These are phyloP conservation scores for Austrofundulus limnaeus DNA, from an alignment of 2,113 vertebrate genomes.

Conservation along the genomic window DNA sequence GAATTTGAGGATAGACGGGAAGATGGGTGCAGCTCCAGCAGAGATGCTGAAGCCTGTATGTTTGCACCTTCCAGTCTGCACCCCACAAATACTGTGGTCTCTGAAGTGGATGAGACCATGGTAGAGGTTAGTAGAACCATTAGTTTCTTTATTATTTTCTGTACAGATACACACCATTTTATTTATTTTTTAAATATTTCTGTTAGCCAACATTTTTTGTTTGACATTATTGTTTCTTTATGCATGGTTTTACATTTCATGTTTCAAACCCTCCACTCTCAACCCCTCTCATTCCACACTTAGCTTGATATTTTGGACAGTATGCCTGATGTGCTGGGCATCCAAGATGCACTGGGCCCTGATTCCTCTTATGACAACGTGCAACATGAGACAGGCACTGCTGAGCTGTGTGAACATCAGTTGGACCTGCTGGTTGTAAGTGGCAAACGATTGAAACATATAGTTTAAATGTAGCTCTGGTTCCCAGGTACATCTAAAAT, in stretches of 20 bases:
- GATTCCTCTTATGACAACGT: constrained; percentile 59
- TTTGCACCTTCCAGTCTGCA: constrained; percentile 88
- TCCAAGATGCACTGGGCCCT: constrained; percentile 71
- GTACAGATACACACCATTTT: neutral
- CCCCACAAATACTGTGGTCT: constrained; percentile 76
- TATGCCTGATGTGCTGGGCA: constrained; percentile 77
- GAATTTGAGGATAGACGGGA: constrained; percentile 21
- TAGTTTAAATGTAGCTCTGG: neutral
- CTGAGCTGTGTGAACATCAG: constrained; percentile 74
- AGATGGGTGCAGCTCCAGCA: constrained; percentile 68
- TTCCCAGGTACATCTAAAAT: constrained; percentile 2
- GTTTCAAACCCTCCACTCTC: constrained; percentile 32
- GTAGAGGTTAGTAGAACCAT: constrained; percentile 83
- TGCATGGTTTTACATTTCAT: constrained; percentile 57
- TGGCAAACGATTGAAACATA: constrained; percentile 34
- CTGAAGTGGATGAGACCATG: constrained; percentile 88
- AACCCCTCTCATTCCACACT: constrained; percentile 21
- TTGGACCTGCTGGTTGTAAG: constrained; percentile 81
- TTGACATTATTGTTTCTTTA: constrained; percentile 16
- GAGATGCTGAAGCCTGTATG: constrained; percentile 83
- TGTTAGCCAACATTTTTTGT: constrained; percentile 12
- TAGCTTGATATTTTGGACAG: constrained; percentile 89
- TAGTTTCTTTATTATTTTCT: neutral
- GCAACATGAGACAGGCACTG: constrained; percentile 51
- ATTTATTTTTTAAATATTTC: constrained; percentile 18